Conservation (phyloP, 2,888 invertebrate species). For the Volucella inflata region DNA sequence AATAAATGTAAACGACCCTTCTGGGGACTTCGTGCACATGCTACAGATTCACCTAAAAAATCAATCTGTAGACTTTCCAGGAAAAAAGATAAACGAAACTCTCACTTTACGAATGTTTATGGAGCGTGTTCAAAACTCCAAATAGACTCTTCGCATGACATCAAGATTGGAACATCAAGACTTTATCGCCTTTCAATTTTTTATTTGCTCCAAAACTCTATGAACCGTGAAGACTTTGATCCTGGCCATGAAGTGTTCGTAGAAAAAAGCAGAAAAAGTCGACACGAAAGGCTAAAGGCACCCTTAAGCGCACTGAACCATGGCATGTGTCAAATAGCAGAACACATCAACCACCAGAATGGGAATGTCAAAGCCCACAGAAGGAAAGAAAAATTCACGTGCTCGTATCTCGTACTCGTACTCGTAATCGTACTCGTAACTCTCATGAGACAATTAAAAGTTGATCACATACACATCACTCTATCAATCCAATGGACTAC, state of each 20-base stretch:
- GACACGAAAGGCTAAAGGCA: neutral
- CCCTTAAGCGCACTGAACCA: constrained; percentile 11
- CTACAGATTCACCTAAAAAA: constrained; percentile 14
- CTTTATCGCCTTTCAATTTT: constrained; percentile 25
- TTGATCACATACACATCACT: constrained; percentile 40
- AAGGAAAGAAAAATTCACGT: constrained; percentile 42
- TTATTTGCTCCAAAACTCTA: constrained; percentile 22
- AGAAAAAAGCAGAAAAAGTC: neutral
- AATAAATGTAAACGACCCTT: neutral
- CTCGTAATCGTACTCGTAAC: neutral
- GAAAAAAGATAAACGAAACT: constrained; percentile 2
- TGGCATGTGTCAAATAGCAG: constrained; percentile 28
- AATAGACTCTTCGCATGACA: neutral
- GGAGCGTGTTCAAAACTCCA: constrained; percentile 17
- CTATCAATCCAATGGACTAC: no score
- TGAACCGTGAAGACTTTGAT: constrained; percentile 19
- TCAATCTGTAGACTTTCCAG: neutral
- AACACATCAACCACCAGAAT: constrained; percentile 3
- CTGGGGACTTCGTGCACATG: neutral
- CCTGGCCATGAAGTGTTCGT: constrained; percentile 1
- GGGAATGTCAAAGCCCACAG: neutral
- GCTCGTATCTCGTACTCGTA: no score
- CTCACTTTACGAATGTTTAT: constrained; percentile 26
- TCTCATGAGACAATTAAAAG: constrained; percentile 38
- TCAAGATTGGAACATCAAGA: constrained; percentile 11